Evolutionary conservation across 2,797 vertebrate species (phyloP).

Genomic region (Syngnathus acus): DNA sequence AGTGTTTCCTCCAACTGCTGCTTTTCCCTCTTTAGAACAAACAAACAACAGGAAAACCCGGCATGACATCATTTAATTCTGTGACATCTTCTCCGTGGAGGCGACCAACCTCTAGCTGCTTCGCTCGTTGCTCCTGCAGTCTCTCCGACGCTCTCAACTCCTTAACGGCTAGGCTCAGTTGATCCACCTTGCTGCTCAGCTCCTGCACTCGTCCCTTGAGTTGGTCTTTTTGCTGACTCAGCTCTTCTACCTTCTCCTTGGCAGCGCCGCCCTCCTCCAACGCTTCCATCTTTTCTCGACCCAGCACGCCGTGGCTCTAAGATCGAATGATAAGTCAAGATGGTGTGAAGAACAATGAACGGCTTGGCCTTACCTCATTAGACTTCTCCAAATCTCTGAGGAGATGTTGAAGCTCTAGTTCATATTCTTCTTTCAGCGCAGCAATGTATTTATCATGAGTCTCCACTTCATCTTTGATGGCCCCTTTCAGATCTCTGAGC

Average conservation of each 20-base stretch:
- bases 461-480: conserved; percentile 87
- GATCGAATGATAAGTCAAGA: conserved; percentile 1
- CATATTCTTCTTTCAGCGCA: conserved; percentile 80
- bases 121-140: conserved; percentile 65
- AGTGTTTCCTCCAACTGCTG: conserved; percentile 72
- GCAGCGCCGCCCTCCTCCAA: conserved; percentile 59
- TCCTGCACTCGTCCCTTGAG: conserved; percentile 66
- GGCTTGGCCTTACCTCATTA: conserved; percentile 65
- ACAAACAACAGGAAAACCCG: background rate
- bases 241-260: conserved; percentile 59
- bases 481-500: conserved; percentile 83
- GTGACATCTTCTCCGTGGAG: background rate
- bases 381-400: conserved; percentile 70
- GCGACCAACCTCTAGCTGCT: conserved; percentile 68
- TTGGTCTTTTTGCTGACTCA: conserved; percentile 72
- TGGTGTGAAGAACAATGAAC: background rate
- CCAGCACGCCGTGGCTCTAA: conserved; percentile 72
- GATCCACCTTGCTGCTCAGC: conserved; percentile 67
- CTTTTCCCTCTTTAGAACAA: conserved; percentile 73
- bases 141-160: conserved; percentile 67
- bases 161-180: conserved; percentile 68
- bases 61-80: conserved; percentile 7
- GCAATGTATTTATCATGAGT: conserved; percentile 84
- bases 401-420: conserved; percentile 74
- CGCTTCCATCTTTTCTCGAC: conserved; percentile 61